Evolutionary conservation across 2,797 vertebrate genomes (phyloP).

Genomic region (Peromyscus aztecus): DNA sequence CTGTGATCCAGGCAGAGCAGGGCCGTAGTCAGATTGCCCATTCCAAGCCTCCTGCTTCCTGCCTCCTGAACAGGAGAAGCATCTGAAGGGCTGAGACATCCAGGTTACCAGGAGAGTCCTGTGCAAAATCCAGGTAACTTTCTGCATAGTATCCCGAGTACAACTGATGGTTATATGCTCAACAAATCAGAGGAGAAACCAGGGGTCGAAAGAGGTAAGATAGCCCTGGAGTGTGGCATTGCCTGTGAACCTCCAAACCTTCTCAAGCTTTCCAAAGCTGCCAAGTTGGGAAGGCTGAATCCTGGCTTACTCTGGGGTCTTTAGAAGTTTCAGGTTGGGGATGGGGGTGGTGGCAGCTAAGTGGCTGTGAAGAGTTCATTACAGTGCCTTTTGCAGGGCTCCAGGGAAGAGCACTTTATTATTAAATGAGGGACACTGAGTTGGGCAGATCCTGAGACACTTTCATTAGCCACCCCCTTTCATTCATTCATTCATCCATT

Average conservation of each 20-base stretch:
- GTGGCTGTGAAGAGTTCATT: neutral
- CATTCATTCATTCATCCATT: neutral
- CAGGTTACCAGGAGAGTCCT: neutral
- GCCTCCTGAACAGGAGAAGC: neutral
- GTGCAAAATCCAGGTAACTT: neutral
- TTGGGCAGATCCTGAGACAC: neutral
- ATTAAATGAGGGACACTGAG: neutral
- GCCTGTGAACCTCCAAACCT: neutral
- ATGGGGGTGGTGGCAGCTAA: neutral
- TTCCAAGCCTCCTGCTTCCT: neutral
- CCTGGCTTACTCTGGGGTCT: neutral
- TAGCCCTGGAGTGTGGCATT: neutral
- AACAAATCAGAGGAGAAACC: neutral
- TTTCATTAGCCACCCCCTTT: neutral
- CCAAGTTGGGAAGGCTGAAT: neutral
- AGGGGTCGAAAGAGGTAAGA: neutral
- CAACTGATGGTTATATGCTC: neutral
- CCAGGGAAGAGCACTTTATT: neutral
- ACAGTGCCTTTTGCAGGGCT: neutral
- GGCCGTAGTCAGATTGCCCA: neutral
- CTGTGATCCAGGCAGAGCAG: neutral
- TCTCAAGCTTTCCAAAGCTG: neutral
- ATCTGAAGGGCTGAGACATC: neutral
- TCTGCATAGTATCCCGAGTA: neutral
- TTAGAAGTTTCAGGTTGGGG: neutral